A percentile compares a stretch with the other conserved stretches of the same genome.
Conservation (phyloP, 2,888 invertebrate species). For the Pheosia gnoma region DNA sequence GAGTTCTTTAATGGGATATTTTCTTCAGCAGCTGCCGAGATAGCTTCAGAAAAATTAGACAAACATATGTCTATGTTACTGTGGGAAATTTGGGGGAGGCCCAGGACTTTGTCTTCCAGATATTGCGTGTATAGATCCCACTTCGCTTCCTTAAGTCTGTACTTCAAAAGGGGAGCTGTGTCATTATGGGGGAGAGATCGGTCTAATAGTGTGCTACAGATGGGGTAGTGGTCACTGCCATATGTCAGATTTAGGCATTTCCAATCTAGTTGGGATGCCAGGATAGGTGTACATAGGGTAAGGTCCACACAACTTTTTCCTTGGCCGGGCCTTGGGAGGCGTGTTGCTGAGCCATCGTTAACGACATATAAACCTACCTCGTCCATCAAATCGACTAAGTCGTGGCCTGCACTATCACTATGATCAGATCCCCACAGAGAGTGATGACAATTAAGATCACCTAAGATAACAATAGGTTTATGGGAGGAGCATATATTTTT, state of each 20-base stretch:
- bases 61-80: neutral
- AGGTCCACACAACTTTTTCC: neutral
- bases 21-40: neutral
- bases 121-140: neutral
- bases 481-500: neutral
- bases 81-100: neutral
- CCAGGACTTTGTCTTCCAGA: too few relatives aligned
- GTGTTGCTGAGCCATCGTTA: slow-evolving; percentile 1
- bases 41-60: neutral
- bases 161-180: neutral
- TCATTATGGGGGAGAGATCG: neutral
- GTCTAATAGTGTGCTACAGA: neutral
- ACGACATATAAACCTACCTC: neutral
- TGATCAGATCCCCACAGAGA: neutral
- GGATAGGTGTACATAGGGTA: neutral
- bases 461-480: neutral
- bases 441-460: neutral
- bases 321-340: neutral
- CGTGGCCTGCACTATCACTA: neutral
- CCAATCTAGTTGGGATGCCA: neutral
- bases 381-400: neutral
- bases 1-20: neutral
- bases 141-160: neutral
- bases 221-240: slow-evolving; percentile 6
- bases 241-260: neutral